phyloP scores from a whole-genome alignment of 2,888 invertebrate genomes.

The Ectobius pallidus region DNA sequence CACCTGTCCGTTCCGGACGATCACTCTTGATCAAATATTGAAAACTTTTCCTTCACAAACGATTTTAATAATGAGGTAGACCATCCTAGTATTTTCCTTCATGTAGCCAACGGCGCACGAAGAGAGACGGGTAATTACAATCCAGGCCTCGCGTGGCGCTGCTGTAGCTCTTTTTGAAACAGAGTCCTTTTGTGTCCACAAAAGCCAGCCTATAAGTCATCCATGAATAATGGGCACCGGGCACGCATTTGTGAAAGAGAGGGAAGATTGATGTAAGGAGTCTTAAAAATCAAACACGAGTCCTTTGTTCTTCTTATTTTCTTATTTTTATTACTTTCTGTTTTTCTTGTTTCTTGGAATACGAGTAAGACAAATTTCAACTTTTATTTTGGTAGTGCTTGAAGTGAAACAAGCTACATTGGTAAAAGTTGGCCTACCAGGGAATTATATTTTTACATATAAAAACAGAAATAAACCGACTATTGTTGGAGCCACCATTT shows the following conservation, averaged over 20 bases:
- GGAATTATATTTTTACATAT: too few species aligned
- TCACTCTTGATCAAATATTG: constrained; percentile 44
- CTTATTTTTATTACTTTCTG: too few species aligned
- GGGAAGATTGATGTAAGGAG: background rate
- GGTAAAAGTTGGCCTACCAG: too few species aligned
- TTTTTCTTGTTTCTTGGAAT: too few species aligned
- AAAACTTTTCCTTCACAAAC: constrained; percentile 43
- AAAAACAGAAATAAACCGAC: too few species aligned
- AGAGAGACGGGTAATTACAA: constrained; percentile 36
- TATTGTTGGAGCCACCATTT: too few species aligned
- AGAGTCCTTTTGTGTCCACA: constrained; percentile 30
- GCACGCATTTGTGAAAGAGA: background rate
- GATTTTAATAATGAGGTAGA: constrained; percentile 43
- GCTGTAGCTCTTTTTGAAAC: constrained; percentile 23
- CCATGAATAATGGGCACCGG: constrained; percentile 35
- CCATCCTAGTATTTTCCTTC: constrained; percentile 27
- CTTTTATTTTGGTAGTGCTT: too few species aligned
- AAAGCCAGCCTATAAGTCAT: constrained; percentile 9
- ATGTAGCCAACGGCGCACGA: constrained; percentile 11
- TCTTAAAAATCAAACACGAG: constrained; percentile 21
- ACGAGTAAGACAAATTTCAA: too few species aligned
- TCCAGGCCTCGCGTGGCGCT: constrained; percentile 25
- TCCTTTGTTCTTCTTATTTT: too few species aligned
- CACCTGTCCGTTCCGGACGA: constrained; percentile 41
- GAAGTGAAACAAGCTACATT: too few species aligned